Evolutionary conservation across 2,888 invertebrate genomes (phyloP), one percentile per base, ranked within the genome.

Genomic region (Carterocephalus palaemon): DNA sequence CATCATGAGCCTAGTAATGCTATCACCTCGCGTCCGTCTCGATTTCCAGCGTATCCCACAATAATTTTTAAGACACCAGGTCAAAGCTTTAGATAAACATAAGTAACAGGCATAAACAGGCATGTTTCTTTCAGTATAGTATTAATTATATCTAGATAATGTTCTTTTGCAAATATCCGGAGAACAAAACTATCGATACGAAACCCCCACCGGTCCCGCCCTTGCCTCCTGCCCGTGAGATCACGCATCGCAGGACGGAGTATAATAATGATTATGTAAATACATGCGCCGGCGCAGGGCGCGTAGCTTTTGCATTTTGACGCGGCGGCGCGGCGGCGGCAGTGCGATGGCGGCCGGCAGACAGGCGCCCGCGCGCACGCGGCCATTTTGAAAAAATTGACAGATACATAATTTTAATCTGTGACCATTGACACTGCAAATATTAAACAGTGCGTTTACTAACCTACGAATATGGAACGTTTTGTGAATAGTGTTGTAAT

Each of bases 331-430:
- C 43, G 32, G 34, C 47, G 49, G 49, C 43, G 51, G 49, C 80
- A 85, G 84, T 84, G 76, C 74, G 72, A 84, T 83, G 84, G 82
- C 83, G 78, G 60, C 68, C 67, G 74, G 59, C 66, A 54, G 67
- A 49, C 64, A 57, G 64, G 64, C 78, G 73, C 66, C 67, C 76
- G 83, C 73, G 77, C 76, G 67, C 59, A 62, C 59, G 64, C 67
- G 36, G 43, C 43, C 36, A 42, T 42, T 15, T 42, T 42, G 34
- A 29, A 42, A 40, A 8, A 7, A 34, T 34, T 42, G 42, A 36
- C 42, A 42, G 34, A 29, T 34, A 34, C 42, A 29, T 24, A 16
- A 13, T 29, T n/a, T 15, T 34, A 9, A 36, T 42, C 26, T 42
- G 28, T 42, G 13, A 8, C 9, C 26, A 24, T 16, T 26, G 37